phyloP scores from a whole-genome alignment of 1,140 invertebrate genomes.

The Bombus polaris region DNA sequence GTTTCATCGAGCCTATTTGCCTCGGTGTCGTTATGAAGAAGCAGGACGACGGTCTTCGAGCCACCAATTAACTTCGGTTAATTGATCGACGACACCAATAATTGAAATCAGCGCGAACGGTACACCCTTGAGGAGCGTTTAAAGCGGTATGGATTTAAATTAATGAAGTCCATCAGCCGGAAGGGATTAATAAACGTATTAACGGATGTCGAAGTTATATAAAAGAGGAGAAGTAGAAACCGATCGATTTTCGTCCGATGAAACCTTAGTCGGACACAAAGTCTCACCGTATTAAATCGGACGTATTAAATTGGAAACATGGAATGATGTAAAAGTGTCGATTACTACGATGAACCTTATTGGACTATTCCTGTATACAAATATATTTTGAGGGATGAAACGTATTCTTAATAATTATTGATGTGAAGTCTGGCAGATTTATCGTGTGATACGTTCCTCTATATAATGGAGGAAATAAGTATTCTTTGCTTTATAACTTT shows the following conservation, averaged over 20 bases:
- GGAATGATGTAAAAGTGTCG: no score
- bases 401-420: no score
- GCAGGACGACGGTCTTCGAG: slow-evolving; percentile 31
- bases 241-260: not conserved
- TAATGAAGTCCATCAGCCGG: not conserved
- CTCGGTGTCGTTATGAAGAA: slow-evolving; percentile 15
- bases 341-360: no score
- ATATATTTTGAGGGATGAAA: no score
- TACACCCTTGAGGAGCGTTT: slow-evolving; percentile 20
- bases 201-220: slow-evolving; percentile 14
- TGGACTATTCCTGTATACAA: no score
- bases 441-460: no score
- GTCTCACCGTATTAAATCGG: not conserved
- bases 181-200: slow-evolving; percentile 24
- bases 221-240: slow-evolving; percentile 6
- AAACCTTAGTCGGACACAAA: not conserved
- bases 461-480: no score
- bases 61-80: slow-evolving; percentile 41
- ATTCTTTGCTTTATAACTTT: no score
- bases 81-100: slow-evolving; percentile 42
- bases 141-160: slow-evolving; percentile 27
- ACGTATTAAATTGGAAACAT: no score
- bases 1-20: slow-evolving; percentile 33
- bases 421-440: no score
- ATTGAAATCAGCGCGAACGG: slow-evolving; percentile 33